Evolutionary conservation across 2,888 invertebrate species (phyloP).

Genomic region (Drosophila fungiperda): DNA sequence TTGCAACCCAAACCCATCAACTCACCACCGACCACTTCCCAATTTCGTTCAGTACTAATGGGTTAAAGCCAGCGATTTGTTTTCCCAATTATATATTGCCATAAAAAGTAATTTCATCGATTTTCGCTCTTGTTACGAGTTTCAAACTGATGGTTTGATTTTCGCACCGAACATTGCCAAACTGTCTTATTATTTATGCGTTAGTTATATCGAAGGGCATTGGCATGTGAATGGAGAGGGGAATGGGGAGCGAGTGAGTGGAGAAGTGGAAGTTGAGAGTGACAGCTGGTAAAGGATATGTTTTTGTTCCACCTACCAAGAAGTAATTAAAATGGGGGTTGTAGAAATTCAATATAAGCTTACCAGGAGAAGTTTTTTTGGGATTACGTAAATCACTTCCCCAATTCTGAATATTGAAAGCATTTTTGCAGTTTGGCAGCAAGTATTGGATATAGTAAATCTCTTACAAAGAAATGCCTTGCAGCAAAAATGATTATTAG

Average conservation of each 20-base stretch:
- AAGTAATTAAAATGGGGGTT: constrained; percentile 40
- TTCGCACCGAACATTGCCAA: constrained; percentile 51
- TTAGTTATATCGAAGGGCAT: constrained; percentile 40
- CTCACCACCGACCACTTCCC: background rate
- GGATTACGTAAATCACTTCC: background rate
- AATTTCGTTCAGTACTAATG: constrained; percentile 45
- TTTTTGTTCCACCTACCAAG: constrained; percentile 14
- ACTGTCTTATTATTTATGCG: constrained; percentile 75
- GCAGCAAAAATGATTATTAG: background rate
- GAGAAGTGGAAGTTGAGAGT: constrained; percentile 13
- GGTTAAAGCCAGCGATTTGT: constrained; percentile 45
- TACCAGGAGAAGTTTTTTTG: background rate
- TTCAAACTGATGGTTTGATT: constrained; percentile 42
- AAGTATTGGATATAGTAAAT: background rate
- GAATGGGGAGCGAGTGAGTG: background rate
- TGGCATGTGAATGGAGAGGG: background rate
- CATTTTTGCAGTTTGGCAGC: background rate
- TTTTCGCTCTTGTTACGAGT: constrained; percentile 61
- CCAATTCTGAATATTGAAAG: background rate
- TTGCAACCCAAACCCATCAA: background rate
- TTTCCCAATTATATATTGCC: constrained; percentile 41
- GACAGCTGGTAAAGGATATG: constrained; percentile 46
- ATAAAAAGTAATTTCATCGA: constrained; percentile 56
- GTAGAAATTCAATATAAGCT: constrained; percentile 14
- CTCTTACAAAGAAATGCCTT: background rate